Evolutionary conservation across 92 coral and sea anemone species (phyloP).

Genomic region (Montipora capitata): DNA sequence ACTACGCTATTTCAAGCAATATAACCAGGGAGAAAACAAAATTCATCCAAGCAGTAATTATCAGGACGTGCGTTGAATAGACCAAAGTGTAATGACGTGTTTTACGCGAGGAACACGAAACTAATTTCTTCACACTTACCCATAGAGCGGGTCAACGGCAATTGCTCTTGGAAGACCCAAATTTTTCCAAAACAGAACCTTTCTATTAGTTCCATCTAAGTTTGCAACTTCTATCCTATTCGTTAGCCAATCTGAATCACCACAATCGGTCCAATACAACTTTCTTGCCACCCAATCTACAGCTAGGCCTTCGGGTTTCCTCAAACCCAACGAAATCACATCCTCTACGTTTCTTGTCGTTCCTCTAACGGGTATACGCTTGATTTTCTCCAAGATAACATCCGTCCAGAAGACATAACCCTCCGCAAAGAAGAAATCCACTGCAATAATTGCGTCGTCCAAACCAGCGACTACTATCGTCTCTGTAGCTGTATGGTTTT

Average conservation of each 20-base stretch:
- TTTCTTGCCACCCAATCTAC: conserved; percentile 95
- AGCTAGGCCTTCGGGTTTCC: conserved; percentile 94
- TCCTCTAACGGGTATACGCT: conserved; percentile 76
- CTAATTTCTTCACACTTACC: conserved; percentile 74
- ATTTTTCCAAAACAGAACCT: conserved; percentile 87
- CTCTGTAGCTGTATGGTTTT: conserved; percentile 59
- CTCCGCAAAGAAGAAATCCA: conserved; percentile 83
- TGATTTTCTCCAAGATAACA: conserved; percentile 89
- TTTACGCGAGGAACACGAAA: conserved; percentile 1
- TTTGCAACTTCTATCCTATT: conserved; percentile 92
- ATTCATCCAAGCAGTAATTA: no score
- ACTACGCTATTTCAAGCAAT: no score
- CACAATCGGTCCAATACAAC: conserved; percentile 88
- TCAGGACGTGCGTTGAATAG: no score
- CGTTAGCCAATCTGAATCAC: conserved; percentile 76
- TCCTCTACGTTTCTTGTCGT: conserved; percentile 56
- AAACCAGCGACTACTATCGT: conserved; percentile 75
- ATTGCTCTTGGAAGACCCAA: conserved; percentile 94
- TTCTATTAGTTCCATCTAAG: conserved; percentile 87
- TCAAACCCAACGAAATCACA: conserved; percentile 84
- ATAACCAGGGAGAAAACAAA: no score
- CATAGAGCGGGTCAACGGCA: conserved; percentile 88
- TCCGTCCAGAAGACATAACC: conserved; percentile 94
- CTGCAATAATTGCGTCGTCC: conserved; percentile 84
- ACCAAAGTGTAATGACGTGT: background rate